Evolutionary conservation across 2,113 vertebrate genomes (phyloP).

Genomic region (Cygnus atratus): DNA sequence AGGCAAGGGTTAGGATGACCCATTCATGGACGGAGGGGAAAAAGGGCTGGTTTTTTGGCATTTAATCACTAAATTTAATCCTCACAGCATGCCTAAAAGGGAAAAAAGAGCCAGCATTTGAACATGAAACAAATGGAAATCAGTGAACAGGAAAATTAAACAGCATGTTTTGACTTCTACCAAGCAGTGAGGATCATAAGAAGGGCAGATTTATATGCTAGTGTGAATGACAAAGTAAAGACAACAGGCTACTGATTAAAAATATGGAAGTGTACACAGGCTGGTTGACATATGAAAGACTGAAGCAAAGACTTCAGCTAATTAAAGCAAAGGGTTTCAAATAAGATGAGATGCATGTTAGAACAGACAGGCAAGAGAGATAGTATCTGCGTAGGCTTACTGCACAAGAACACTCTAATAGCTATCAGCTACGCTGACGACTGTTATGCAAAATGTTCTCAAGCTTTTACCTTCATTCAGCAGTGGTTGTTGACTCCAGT

Average conservation of each 20-base stretch:
- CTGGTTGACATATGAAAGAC: constrained; percentile 65
- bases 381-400: constrained; percentile 52
- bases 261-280: constrained; percentile 54
- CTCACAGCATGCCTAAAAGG: constrained; percentile 45
- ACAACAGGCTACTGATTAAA: constrained; percentile 66
- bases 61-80: constrained; percentile 46
- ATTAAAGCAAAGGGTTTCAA: constrained; percentile 52
- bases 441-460: constrained; percentile 52
- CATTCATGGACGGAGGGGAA: neutral
- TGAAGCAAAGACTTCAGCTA: constrained; percentile 47
- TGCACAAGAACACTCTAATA: constrained; percentile 55
- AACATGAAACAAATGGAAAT: constrained; percentile 69
- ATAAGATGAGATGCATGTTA: constrained; percentile 60
- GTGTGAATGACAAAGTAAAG: constrained; percentile 65
- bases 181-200: constrained; percentile 65
- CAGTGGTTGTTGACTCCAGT: constrained; percentile 2
- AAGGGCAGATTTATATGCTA: constrained; percentile 64
- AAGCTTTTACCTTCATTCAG: constrained; percentile 57
- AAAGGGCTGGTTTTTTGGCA: constrained; percentile 9
- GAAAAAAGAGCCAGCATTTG: constrained; percentile 50
- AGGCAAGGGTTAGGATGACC: neutral
- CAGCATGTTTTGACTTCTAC: constrained; percentile 65
- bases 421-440: constrained; percentile 44
- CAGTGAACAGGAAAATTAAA: constrained; percentile 69
- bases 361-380: constrained; percentile 42